phyloP scores from a whole-genome alignment of 2,888 invertebrate genomes.

The Agriopis aurantiaria region DNA sequence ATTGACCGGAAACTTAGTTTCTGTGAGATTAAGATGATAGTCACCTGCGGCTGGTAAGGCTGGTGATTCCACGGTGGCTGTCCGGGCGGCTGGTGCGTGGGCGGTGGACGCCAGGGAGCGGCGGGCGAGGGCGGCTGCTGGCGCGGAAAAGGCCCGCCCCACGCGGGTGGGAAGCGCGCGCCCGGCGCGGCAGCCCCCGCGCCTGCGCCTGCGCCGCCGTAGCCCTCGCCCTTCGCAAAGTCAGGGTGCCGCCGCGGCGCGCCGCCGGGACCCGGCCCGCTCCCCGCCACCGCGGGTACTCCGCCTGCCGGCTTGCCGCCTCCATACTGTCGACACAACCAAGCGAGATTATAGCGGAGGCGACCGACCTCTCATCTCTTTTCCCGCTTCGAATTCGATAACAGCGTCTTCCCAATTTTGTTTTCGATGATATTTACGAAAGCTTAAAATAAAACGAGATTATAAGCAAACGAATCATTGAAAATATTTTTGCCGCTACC shows the following conservation, averaged over 20 bases:
- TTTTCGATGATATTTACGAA: not conserved
- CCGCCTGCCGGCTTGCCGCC: constrained; percentile 78
- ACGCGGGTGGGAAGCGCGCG: constrained; percentile 59
- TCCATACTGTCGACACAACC: constrained; percentile 65
- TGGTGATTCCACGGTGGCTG: constrained; percentile 67
- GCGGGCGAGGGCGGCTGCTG: constrained; percentile 67
- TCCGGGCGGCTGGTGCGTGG: constrained; percentile 62
- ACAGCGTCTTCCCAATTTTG: not conserved
- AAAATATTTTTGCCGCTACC: not conserved
- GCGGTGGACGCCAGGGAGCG: constrained; percentile 68
- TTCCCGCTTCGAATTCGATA: constrained; percentile 6
- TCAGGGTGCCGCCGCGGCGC: constrained; percentile 68
- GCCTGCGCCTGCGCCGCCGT: constrained; percentile 45
- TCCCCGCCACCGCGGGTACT: constrained; percentile 72
- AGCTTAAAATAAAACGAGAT: not conserved
- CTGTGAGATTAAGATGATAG: not conserved
- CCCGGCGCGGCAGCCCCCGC: constrained; percentile 58
- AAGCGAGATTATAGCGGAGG: constrained; percentile 2
- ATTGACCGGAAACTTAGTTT: too few relatives aligned
- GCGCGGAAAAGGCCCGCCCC: constrained; percentile 70
- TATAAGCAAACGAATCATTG: not conserved
- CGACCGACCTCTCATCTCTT: not conserved
- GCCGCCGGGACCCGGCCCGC: constrained; percentile 83
- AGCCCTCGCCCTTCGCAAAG: constrained; percentile 59
- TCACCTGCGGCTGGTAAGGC: constrained; percentile 71